Evolutionary conservation across 2,888 invertebrate genomes (phyloP), one percentile per base, ranked within the genome.

Genomic region (Andrena minutula): DNA sequence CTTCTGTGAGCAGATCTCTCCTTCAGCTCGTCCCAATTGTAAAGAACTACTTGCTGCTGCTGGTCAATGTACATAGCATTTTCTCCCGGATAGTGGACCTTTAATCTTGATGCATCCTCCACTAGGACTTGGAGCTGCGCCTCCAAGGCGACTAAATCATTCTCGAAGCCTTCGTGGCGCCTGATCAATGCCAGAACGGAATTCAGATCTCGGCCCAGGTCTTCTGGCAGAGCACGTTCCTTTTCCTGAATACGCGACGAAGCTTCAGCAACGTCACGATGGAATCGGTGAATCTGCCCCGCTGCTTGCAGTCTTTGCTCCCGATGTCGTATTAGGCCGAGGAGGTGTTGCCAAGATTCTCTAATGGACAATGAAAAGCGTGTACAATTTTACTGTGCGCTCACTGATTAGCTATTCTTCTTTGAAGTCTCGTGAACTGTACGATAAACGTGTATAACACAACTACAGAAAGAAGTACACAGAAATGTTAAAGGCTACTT

Each of bases 261-360:
- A 1, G 98, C 97, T 92, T 99, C 99, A 28, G 97, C 98, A 1
- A 98, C 98, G 94, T 99, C 99, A 72, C 99, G 96, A 94, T 99
- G 99, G 95, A 99, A 99, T 74, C 99, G 96, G 94, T 99, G 99
- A 86, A 99, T 98, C 95, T 99, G 99, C 10, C 98, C 99, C 0
- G 99, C 99, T 0, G 98, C 99, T 92, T 97, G 96, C 53, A 99
- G 95, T 58, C 98, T 97, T 82, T 97, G 96, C 85, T 98, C 98
- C 16, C 99, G 96, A 66, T 97, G 96, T 88, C 97, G 97, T 78
- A 99, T 97, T 92, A 98, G 96, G 69, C 98, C 97, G 68, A 98
- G 95, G 0, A 99, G 95, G 63, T 97, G 96, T 85, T 97, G 97
- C 99, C 99, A 99, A 4, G 96, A 96, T 88, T 96, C 96, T 83